Percentiles rank a stretch among this genome's conserved stretches.
These are phyloP conservation scores for Phylloscopus collybita DNA, from an alignment of 2,797 vertebrate genomes.

Conservation along the genomic window DNA sequence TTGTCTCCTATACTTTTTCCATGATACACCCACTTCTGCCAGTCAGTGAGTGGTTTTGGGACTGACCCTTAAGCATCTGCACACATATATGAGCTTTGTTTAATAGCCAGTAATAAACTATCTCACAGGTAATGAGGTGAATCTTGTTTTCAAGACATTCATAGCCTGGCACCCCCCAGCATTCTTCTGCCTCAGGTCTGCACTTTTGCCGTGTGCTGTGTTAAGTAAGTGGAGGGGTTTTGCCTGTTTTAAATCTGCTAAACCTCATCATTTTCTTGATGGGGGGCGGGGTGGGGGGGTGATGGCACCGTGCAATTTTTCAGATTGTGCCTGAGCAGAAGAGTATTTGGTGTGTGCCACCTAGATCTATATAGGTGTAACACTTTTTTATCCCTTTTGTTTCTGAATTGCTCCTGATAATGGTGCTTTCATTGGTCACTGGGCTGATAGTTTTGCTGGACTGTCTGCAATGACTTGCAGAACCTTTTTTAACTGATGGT, in stretches of 20 bases:
- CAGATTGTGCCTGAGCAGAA: not conserved
- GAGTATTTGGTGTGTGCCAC: not conserved
- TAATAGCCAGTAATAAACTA: not conserved
- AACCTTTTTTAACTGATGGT: not conserved
- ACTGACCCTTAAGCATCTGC: not conserved
- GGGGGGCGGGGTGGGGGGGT: not conserved
- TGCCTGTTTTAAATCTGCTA: not conserved
- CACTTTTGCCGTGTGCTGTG: not conserved
- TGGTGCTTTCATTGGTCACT: not conserved
- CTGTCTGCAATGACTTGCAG: not conserved
- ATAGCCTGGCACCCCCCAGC: not conserved
- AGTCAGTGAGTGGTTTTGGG: not conserved
- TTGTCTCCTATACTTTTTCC: not conserved
- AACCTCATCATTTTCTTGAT: not conserved
- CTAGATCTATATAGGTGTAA: not conserved
- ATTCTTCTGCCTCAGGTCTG: not conserved
- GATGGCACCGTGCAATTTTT: not conserved
- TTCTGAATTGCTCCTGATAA: not conserved
- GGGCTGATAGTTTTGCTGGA: not conserved
- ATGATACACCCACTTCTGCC: not conserved
- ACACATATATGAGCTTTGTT: not conserved
- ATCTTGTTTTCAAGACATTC: not conserved
- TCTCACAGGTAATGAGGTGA: not conserved
- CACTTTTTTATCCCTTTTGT: not conserved
- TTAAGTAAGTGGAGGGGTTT: not conserved